Conservation (phyloP, 2,888 invertebrate genomes). For the Drosophila rellima region DNA sequence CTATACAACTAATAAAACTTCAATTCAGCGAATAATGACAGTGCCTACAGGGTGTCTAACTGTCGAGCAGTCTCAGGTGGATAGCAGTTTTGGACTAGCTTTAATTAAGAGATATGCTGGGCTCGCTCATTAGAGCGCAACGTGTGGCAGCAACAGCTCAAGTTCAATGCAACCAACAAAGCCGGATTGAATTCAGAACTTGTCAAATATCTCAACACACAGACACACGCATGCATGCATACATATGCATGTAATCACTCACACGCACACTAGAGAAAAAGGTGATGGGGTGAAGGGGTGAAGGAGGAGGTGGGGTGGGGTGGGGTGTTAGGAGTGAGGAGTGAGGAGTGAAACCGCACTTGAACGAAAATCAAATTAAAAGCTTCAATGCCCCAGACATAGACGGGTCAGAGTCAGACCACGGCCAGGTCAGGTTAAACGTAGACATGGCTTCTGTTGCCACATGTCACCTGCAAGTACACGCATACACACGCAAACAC, state of each 20-base stretch:
- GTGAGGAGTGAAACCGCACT: conserved; percentile 74
- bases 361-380: conserved; percentile 83
- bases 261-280: too few species aligned
- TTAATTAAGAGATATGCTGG: conserved; percentile 53
- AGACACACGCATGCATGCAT: conserved; percentile 1
- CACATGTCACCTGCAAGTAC: conserved; percentile 60
- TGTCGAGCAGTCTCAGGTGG: background rate
- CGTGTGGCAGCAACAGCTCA: conserved; percentile 36
- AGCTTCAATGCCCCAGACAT: conserved; percentile 77
- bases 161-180: conserved; percentile 51
- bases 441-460: conserved; percentile 64
- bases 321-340: too few species aligned
- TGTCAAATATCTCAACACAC: conserved; percentile 21
- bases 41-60: conserved; percentile 8
- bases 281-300: too few species aligned
- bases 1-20: background rate
- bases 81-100: conserved; percentile 28
- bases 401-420: conserved; percentile 48
- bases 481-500: conserved; percentile 11
- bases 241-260: conserved; percentile 17
- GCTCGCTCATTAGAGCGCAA: conserved; percentile 58
- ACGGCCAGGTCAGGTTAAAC: conserved; percentile 48
- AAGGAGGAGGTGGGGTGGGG: background rate
- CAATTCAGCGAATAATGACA: background rate
- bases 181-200: conserved; percentile 46